phyloP scores from a whole-genome alignment of 1,140 invertebrate genomes.

The Lineus longissimus region DNA sequence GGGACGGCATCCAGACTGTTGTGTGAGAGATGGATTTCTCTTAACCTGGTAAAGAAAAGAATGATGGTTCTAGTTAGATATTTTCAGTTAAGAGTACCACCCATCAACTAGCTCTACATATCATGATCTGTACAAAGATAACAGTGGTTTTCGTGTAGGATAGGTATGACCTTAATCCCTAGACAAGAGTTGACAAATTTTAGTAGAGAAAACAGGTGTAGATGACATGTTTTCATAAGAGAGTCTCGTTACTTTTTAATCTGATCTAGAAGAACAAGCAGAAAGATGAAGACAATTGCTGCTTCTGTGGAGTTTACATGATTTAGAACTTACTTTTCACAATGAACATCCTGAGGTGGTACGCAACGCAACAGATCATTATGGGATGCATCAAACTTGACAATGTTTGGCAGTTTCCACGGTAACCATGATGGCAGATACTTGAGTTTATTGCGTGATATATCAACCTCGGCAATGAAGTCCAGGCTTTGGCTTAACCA shows the following conservation, averaged over 20 bases:
- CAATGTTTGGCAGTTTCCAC: slow-evolving; percentile 8
- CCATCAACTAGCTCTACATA: too few species aligned
- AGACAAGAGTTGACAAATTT: too few species aligned
- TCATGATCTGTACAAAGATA: too few species aligned
- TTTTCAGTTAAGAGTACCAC: too few species aligned
- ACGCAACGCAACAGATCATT: not conserved
- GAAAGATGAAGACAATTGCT: not conserved
- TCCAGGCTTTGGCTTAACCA: not conserved
- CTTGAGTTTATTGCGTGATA: slow-evolving; percentile 7
- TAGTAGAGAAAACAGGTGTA: too few species aligned
- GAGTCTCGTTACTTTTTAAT: too few species aligned
- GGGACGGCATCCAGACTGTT: slow-evolving; percentile 81
- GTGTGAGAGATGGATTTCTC: slow-evolving; percentile 63
- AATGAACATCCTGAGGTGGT: not conserved
- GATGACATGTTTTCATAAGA: too few species aligned
- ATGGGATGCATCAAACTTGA: slow-evolving; percentile 7
- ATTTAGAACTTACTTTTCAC: slow-evolving; percentile 1
- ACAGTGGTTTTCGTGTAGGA: too few species aligned
- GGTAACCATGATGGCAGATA: slow-evolving; percentile 9
- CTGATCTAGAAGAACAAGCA: too few species aligned
- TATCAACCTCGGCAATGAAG: not conserved
- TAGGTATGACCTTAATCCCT: too few species aligned
- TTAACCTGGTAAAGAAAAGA: not conserved
- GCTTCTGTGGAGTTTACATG: not conserved
- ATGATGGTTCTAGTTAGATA: too few species aligned